Evolutionary conservation across 2,888 invertebrate genomes (phyloP).

Genomic region (Pollenia angustigena): DNA sequence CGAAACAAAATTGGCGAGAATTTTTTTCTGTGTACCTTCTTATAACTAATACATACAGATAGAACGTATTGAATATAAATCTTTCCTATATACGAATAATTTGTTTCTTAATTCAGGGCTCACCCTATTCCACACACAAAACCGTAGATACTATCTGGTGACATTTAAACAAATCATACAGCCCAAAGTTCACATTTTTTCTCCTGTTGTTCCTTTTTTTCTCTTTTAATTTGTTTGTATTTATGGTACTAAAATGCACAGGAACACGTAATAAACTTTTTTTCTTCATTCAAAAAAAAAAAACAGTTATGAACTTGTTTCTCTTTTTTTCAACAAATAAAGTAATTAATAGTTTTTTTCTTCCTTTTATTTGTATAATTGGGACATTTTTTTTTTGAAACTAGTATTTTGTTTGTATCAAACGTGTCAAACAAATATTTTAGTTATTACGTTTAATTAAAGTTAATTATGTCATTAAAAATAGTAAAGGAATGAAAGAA

Average conservation of each 20-base stretch:
- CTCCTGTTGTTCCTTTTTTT: not conserved
- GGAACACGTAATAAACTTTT: slow-evolving; percentile 29
- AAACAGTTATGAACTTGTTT: not conserved
- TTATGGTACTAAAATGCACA: not conserved
- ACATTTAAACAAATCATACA: slow-evolving; percentile 38
- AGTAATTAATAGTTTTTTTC: slow-evolving; percentile 23
- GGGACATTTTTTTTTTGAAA: not conserved
- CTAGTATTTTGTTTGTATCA: not conserved
- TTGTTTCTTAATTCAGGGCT: not conserved
- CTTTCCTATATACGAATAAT: too few species aligned
- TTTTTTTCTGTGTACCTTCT: too few species aligned
- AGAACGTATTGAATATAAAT: too few species aligned
- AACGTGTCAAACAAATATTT: slow-evolving; percentile 16
- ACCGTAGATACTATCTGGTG: slow-evolving; percentile 4
- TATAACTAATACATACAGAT: too few species aligned
- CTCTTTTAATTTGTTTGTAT: not conserved
- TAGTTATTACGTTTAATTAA: slow-evolving; percentile 34
- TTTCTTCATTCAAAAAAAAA: not conserved
- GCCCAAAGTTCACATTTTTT: slow-evolving; percentile 13
- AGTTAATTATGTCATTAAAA: slow-evolving; percentile 44
- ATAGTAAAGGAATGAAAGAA: not conserved
- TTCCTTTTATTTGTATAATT: slow-evolving; percentile 28
- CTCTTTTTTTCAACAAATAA: slow-evolving; percentile 1
- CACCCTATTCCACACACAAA: not conserved
- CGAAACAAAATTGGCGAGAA: too few species aligned